A percentile compares a stretch with the other conserved stretches of the same genome.
phyloP scores from a whole-genome alignment of 2,113 vertebrate species.

The Trinectes maculatus region DNA sequence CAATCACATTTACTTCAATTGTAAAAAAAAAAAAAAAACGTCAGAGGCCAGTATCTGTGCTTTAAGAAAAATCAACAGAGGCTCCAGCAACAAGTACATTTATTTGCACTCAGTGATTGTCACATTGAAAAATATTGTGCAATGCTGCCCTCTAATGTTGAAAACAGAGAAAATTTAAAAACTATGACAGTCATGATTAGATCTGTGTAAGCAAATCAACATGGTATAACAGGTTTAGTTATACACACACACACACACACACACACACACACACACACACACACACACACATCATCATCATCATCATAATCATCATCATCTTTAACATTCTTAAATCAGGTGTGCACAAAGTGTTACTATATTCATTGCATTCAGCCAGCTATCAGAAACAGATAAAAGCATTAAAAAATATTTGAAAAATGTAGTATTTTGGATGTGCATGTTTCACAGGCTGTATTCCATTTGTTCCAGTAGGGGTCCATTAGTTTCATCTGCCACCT shows the following conservation, averaged over 20 bases:
- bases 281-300: no score
- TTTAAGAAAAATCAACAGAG: background rate
- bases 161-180: background rate
- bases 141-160: constrained; percentile 51
- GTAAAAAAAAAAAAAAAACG: no score
- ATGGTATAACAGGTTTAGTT: no score
- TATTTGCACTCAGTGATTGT: no score
- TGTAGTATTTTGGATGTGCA: background rate
- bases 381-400: background rate
- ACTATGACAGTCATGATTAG: background rate
- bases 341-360: background rate
- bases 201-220: no score
- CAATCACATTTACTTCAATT: background rate
- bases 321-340: background rate
- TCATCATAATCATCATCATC: no score
- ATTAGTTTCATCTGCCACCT: constrained; percentile 61
- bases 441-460: constrained; percentile 47
- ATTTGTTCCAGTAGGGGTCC: constrained; percentile 61
- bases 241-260: no score
- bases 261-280: no score
- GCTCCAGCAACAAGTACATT: no score
- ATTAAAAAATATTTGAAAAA: background rate
- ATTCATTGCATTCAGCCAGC: no score
- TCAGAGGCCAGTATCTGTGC: no score
- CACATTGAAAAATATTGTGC: background rate